These are phyloP conservation scores for Pocillopora damicornis DNA, from an alignment of 64 coral and sea anemone genomes.

Conservation along the genomic window DNA sequence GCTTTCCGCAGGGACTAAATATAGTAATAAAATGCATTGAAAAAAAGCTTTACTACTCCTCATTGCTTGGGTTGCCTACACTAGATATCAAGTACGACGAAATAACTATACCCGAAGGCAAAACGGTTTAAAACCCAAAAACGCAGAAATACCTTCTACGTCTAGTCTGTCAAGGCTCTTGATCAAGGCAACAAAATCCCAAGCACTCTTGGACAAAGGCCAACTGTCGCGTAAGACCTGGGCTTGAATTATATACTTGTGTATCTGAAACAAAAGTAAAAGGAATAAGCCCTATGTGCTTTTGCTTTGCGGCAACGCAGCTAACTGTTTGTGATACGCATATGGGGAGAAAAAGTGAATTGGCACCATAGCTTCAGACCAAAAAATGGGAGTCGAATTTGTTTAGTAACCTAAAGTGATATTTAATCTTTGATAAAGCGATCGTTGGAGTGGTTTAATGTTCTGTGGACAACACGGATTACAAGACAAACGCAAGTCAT, in stretches of 20 bases:
- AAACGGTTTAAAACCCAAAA: background rate
- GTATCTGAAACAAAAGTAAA: conserved; percentile 40
- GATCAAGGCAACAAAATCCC: conserved; percentile 87
- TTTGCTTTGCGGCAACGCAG: background rate
- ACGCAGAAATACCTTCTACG: background rate
- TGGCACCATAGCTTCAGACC: too few species aligned
- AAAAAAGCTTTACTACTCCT: too few species aligned
- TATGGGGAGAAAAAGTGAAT: too few species aligned
- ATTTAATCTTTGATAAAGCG: too few species aligned
- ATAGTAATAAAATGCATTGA: background rate
- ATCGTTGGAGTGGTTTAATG: too few species aligned
- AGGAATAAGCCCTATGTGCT: background rate
- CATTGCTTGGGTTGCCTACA: background rate
- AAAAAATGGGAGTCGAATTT: too few species aligned
- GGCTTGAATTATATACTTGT: conserved; percentile 98
- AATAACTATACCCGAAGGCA: background rate
- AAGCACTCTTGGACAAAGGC: conserved; percentile 82
- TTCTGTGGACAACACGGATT: too few species aligned
- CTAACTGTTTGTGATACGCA: too few species aligned
- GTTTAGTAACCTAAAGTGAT: too few species aligned
- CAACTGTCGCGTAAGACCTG: conserved; percentile 88
- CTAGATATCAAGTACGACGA: too few species aligned
- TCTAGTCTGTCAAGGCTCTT: conserved; percentile 67
- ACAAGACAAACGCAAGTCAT: background rate
- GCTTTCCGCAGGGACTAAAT: conserved; percentile 51